Evolutionary conservation across 2,797 vertebrate genomes (phyloP), one percentile per base, ranked within the genome.

Genomic region (Rhinella marina): DNA sequence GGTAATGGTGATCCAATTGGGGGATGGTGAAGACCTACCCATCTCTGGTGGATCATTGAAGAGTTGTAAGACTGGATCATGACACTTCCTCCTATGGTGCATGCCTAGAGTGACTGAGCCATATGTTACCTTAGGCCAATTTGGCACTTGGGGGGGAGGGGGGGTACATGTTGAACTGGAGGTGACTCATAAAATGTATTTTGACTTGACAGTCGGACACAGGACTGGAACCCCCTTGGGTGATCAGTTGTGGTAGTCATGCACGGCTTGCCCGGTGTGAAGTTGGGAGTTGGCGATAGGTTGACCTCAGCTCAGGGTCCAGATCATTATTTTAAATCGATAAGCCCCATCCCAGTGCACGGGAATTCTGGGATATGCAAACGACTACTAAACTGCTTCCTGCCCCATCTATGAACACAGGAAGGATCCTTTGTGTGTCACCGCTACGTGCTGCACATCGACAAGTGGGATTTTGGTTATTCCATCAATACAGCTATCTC

Each of bases 391-490:
- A 2, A 54, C n/a, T 77, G 48, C 23, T n/a, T n/a, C 50, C 12
- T 52, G 12, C 11, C 19, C 50, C 2, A 25, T 77, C 48, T 76
- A 52, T 76, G 48, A 25, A 21, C 7, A 23, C 50, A 76, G 73
- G 72, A 75, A 75, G 48, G 73, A 76, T 76, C 41, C 73, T 76
- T 77, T 77, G 50, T 77, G 41, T 77, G 6, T 54, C 41, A 77
- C 16, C 25, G 12, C 23, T 25, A 52, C 73, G n/a, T 77, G 73
- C 50, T 25, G 73, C 59, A 41, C 29, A 64, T 81, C 59, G 10
- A 7, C 57, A 62, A 62, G 21, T 48, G 59, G 29, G 57, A 61
- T 13, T 41, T 13, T 64, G 19, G 79, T 62, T 81, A 41, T 48
- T 41, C 57, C 59, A 56, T 64, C 57, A 81, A 23, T 76, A 61